These are phyloP conservation scores for Erinaceus europaeus DNA, from an alignment of 2,113 vertebrate genomes.

Conservation along the genomic window DNA sequence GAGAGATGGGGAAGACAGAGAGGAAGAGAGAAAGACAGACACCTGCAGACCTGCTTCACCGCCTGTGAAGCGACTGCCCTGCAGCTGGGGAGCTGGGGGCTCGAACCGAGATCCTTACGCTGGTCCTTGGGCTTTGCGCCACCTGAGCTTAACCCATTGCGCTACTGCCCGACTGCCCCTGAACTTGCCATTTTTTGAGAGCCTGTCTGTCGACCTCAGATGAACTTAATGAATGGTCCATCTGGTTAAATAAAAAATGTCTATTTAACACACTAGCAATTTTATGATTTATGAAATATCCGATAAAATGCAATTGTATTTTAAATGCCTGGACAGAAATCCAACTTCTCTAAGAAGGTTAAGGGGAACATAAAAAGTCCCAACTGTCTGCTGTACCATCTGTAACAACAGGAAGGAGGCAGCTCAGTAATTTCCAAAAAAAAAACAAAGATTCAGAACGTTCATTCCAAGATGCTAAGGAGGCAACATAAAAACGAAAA, in stretches of 20 bases:
- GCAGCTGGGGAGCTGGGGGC: too few relatives aligned
- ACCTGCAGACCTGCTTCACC: too few relatives aligned
- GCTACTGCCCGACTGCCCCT: too few relatives aligned
- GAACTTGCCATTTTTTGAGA: too few relatives aligned
- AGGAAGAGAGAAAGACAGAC: too few relatives aligned
- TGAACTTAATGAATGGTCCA: conserved; percentile 43
- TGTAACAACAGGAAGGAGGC: conserved; percentile 15
- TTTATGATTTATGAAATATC: conserved; percentile 63
- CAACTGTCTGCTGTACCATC: conserved; percentile 16
- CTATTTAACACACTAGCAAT: conserved; percentile 58
- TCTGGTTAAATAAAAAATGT: conserved; percentile 36
- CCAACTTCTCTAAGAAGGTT: conserved; percentile 49
- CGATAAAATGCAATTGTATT: conserved; percentile 60
- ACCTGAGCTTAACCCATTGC: too few relatives aligned
- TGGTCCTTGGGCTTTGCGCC: too few relatives aligned
- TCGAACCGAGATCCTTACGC: too few relatives aligned
- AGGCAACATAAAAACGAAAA: conserved; percentile 33
- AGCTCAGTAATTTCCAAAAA: conserved; percentile 29
- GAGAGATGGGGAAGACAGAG: too few relatives aligned
- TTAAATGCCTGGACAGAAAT: conserved; percentile 35
- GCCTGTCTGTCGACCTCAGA: background rate
- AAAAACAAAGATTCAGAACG: conserved; percentile 31
- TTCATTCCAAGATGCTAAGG: background rate
- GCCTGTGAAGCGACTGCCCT: too few relatives aligned
- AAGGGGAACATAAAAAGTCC: conserved; percentile 53